These are phyloP conservation scores for Tachysurus fulvidraco DNA, from an alignment of 2,113 vertebrate species.

Conservation along the genomic window DNA sequence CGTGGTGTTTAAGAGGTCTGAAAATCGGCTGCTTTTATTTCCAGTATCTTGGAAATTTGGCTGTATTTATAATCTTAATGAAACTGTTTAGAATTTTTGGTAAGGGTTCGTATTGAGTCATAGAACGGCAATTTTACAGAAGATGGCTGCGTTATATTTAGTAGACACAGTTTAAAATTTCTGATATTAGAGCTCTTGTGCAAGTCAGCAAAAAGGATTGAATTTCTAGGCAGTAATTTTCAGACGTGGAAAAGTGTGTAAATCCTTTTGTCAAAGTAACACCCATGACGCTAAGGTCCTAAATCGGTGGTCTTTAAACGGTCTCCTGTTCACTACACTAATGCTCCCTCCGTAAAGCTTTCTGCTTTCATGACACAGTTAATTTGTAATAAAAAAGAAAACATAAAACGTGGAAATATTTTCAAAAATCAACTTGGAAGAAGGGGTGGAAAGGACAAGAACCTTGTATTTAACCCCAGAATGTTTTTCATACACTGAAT, in stretches of 20 bases:
- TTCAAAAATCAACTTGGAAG: neutral
- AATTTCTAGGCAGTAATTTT: neutral
- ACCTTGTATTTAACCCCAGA: neutral
- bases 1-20: constrained; percentile 21
- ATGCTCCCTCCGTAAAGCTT: neutral
- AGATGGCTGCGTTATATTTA: neutral
- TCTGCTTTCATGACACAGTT: too few species aligned
- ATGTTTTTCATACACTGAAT: neutral
- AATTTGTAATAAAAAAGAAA: neutral
- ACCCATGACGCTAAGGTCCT: neutral
- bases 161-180: neutral
- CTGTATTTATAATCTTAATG: neutral
- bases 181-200: constrained; percentile 1
- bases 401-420: neutral
- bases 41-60: neutral
- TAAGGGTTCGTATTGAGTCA: neutral
- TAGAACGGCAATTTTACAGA: neutral
- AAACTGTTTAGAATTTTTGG: neutral
- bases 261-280: neutral
- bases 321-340: neutral
- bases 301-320: neutral
- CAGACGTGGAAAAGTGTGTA: neutral
- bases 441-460: neutral
- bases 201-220: neutral
- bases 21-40: constrained; percentile 22